Evolutionary conservation across 2,113 vertebrate genomes (phyloP).

Genomic region (Onychostruthus taczanowskii): DNA sequence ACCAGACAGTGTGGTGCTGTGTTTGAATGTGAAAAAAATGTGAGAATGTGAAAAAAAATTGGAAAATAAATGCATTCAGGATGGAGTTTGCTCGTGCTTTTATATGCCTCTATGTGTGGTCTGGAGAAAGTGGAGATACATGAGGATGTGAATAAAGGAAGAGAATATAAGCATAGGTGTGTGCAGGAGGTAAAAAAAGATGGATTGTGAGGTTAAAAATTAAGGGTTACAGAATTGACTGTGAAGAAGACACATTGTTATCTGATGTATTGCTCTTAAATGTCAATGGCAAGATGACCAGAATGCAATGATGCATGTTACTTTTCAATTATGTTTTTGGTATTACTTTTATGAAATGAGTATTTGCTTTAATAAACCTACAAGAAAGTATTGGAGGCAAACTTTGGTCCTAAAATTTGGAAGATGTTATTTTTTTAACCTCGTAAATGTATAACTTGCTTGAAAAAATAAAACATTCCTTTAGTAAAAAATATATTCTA

Average conservation of each 20-base stretch:
- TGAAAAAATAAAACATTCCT: not conserved
- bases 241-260: not conserved
- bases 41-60: not conserved
- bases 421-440: not conserved
- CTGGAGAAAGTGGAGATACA: not conserved
- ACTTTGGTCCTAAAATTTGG: not conserved
- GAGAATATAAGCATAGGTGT: not conserved
- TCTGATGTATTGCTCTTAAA: not conserved
- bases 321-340: not conserved
- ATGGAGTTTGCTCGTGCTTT: not conserved
- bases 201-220: not conserved
- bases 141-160: not conserved
- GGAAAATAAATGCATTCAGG: not conserved
- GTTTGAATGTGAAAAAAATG: not conserved
- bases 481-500: not conserved
- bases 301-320: not conserved
- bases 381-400: not conserved
- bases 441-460: not conserved
- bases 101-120: not conserved
- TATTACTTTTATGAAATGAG: not conserved
- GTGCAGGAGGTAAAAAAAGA: not conserved
- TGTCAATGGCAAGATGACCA: not conserved
- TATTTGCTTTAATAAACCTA: not conserved
- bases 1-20: not conserved
- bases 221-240: not conserved